Conservation (phyloP, 2,113 vertebrate species). For the Tamias sibiricus region DNA sequence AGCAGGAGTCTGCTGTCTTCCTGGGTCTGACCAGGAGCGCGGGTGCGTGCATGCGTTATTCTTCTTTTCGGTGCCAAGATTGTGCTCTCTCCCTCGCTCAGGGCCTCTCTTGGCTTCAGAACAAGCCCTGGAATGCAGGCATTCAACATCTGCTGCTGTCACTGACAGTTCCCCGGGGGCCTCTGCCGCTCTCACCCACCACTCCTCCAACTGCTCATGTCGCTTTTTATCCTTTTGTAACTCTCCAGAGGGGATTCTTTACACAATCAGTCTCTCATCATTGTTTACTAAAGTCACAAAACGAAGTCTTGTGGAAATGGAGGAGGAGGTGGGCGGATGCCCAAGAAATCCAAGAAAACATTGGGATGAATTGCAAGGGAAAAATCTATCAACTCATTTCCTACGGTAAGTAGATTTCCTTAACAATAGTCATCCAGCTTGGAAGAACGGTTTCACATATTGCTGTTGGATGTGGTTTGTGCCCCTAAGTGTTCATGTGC, state of each 20-base stretch:
- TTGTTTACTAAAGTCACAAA: constrained; percentile 3
- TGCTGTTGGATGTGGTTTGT: neutral
- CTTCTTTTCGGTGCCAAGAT: neutral
- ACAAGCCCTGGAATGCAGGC: constrained; percentile 17
- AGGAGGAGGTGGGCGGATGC: neutral
- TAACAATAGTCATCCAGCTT: neutral
- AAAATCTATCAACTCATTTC: neutral
- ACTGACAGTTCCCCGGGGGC: neutral
- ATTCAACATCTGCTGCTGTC: neutral
- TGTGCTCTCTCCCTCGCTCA: neutral
- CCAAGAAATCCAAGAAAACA: neutral
- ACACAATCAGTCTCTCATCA: neutral
- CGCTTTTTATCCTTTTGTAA: constrained; percentile 5
- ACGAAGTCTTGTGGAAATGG: neutral
- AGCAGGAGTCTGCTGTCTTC: neutral
- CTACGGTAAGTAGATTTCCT: neutral
- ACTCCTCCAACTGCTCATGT: neutral
- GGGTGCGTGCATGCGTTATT: neutral
- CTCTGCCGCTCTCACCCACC: neutral
- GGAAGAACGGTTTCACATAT: neutral
- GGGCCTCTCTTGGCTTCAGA: neutral
- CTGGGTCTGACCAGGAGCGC: neutral
- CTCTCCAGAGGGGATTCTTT: neutral
- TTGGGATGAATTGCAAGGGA: neutral
- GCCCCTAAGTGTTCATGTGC: neutral